A percentile compares a stretch with the other conserved stretches of the same genome.
Conservation (phyloP, 2,888 invertebrate genomes). For the Trachelus troglodyta region DNA sequence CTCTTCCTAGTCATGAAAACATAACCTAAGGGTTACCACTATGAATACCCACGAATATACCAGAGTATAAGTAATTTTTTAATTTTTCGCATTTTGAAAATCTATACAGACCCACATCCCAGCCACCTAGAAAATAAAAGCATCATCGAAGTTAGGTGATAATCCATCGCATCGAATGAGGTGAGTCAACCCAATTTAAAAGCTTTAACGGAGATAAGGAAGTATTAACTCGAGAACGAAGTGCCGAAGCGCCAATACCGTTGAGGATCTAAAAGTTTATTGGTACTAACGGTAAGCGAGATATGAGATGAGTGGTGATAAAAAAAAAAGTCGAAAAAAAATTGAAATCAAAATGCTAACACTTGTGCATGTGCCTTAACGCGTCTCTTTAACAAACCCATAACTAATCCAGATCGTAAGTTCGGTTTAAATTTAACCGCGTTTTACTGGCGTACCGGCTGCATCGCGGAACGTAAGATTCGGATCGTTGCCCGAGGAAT, state of each 20-base stretch:
- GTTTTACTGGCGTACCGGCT: conserved; percentile 1
- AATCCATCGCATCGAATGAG: not conserved
- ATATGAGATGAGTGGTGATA: not conserved
- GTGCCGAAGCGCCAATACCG: not conserved
- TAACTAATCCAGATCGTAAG: conserved; percentile 31
- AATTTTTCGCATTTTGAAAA: not conserved
- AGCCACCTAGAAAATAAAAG: not conserved
- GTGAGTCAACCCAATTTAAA: not conserved
- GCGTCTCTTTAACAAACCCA: conserved; percentile 30
- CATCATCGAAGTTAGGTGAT: not conserved
- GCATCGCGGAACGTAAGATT: not conserved
- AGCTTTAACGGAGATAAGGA: not conserved
- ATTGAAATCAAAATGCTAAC: not conserved
- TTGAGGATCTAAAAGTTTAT: not conserved
- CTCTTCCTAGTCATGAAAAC: not conserved
- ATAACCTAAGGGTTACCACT: not conserved
- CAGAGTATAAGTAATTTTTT: not conserved
- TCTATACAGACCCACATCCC: not conserved
- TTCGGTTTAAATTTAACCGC: conserved; percentile 31
- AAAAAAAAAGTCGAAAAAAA: not conserved
- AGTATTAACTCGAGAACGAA: not conserved
- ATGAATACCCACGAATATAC: not conserved
- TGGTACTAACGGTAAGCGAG: not conserved
- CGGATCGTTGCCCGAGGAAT: conserved; percentile 1
- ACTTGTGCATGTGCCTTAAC: not conserved